A percentile compares a stretch with the other conserved stretches of the same genome.
These are phyloP conservation scores for Tipula vernalis DNA, from an alignment of 2,888 invertebrate species.

Conservation along the genomic window DNA sequence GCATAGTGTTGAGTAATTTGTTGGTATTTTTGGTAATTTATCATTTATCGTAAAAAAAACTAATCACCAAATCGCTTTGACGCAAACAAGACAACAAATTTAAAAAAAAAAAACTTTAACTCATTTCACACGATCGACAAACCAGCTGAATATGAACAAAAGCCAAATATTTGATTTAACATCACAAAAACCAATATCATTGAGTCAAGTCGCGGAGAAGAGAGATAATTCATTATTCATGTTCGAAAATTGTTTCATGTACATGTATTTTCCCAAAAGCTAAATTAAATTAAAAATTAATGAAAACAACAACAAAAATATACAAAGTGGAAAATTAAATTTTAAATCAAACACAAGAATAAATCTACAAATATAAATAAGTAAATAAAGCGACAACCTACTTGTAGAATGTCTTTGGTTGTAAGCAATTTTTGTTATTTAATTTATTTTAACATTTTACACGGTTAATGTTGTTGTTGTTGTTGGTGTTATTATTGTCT, in stretches of 20 bases:
- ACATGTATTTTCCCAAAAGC: background rate
- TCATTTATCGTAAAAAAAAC: too few relatives aligned
- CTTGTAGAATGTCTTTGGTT: background rate
- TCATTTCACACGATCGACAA: background rate
- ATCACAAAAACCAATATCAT: background rate
- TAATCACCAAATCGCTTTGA: background rate
- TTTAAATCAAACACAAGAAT: background rate
- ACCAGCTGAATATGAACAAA: background rate
- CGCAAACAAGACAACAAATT: background rate
- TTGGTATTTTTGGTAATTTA: too few relatives aligned
- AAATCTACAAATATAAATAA: background rate
- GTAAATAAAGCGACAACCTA: background rate
- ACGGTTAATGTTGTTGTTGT: background rate
- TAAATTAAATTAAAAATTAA: constrained; percentile 4
- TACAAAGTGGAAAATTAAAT: background rate
- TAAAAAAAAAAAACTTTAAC: background rate
- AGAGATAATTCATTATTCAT: background rate
- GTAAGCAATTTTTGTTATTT: constrained; percentile 4
- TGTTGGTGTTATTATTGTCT: background rate
- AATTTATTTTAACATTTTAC: background rate
- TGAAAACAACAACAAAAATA: background rate
- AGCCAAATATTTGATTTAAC: background rate
- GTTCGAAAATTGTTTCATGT: background rate
- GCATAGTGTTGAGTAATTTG: too few relatives aligned
- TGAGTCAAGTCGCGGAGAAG: background rate